phyloP scores from a whole-genome alignment of 2,797 vertebrate species.

The Takifugu ocellatus region DNA sequence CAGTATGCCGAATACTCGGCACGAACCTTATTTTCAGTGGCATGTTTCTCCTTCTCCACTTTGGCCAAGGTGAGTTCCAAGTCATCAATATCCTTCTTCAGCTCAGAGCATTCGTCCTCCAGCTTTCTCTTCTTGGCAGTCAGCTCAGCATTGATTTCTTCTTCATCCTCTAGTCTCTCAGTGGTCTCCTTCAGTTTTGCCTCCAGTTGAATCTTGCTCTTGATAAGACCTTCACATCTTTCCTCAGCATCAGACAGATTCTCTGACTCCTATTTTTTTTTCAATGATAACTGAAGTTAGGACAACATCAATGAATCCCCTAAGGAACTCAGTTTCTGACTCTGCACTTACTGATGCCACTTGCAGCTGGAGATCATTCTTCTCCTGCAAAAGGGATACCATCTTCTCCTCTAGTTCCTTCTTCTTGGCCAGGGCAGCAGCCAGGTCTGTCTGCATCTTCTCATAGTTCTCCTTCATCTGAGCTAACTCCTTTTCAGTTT shows the following conservation, averaged over 20 bases:
- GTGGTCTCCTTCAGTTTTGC: constrained; percentile 84
- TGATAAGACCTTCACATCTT: constrained; percentile 87
- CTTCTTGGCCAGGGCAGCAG: constrained; percentile 79
- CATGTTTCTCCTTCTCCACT: constrained; percentile 87
- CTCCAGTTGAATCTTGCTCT: constrained; percentile 86
- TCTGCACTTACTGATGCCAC: constrained; percentile 80
- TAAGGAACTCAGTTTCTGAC: neutral
- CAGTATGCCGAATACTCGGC: neutral
- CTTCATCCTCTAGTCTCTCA: constrained; percentile 83
- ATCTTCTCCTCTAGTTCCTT: constrained; percentile 90
- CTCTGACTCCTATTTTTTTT: constrained; percentile 75
- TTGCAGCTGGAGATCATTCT: constrained; percentile 87
- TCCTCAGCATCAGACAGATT: constrained; percentile 84
- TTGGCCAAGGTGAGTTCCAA: constrained; percentile 86
- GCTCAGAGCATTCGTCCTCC: constrained; percentile 86
- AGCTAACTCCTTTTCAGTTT: constrained; percentile 87
- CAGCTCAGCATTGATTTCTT: constrained; percentile 82
- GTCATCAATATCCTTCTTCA: constrained; percentile 89
- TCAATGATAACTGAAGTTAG: neutral
- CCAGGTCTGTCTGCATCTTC: constrained; percentile 75
- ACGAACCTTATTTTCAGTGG: constrained; percentile 87
- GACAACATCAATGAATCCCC: neutral
- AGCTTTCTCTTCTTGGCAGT: constrained; percentile 84
- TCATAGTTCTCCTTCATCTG: constrained; percentile 82
- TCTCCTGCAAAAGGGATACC: constrained; percentile 84